These are phyloP conservation scores for Geotrypetes seraphini DNA, from an alignment of 2,797 vertebrate genomes.

Conservation along the genomic window DNA sequence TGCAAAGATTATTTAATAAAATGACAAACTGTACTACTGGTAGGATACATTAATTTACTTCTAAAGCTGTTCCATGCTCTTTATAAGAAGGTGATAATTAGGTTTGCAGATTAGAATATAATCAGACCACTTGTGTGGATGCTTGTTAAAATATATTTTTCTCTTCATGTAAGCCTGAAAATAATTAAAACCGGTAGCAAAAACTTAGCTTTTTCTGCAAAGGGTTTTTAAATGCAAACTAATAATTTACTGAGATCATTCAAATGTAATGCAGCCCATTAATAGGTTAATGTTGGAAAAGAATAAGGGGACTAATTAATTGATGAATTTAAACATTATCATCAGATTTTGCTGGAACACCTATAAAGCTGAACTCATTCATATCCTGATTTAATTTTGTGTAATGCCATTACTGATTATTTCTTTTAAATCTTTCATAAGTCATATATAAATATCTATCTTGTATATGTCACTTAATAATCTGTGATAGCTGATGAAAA, in stretches of 20 bases:
- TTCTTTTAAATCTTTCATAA: conserved; percentile 50
- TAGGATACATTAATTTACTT: conserved; percentile 93
- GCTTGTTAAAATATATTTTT: conserved; percentile 70
- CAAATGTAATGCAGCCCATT: conserved; percentile 34
- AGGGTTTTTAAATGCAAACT: conserved; percentile 30
- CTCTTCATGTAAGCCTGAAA: conserved; percentile 42
- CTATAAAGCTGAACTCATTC: conserved; percentile 48
- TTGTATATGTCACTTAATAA: conserved; percentile 42
- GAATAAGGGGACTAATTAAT: conserved; percentile 39
- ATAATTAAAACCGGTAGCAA: conserved; percentile 52
- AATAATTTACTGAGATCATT: conserved; percentile 31
- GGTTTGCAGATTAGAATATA: conserved; percentile 91
- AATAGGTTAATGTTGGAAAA: conserved; percentile 45
- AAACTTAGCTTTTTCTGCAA: conserved; percentile 21
- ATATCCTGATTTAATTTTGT: conserved; percentile 61
- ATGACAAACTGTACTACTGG: conserved; percentile 91
- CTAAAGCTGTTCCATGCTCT: conserved; percentile 76
- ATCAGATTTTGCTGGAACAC: conserved; percentile 39
- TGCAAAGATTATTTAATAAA: conserved; percentile 84
- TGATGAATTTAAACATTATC: conserved; percentile 41
- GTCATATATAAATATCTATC: conserved; percentile 40
- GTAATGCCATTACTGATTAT: conserved; percentile 37
- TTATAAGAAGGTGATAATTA: conserved; percentile 94
- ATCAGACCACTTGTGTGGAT: conserved; percentile 72
- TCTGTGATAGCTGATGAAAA: conserved; percentile 23